Evolutionary conservation across 2,888 invertebrate species (phyloP).

Genomic region (Agonum fuliginosum): DNA sequence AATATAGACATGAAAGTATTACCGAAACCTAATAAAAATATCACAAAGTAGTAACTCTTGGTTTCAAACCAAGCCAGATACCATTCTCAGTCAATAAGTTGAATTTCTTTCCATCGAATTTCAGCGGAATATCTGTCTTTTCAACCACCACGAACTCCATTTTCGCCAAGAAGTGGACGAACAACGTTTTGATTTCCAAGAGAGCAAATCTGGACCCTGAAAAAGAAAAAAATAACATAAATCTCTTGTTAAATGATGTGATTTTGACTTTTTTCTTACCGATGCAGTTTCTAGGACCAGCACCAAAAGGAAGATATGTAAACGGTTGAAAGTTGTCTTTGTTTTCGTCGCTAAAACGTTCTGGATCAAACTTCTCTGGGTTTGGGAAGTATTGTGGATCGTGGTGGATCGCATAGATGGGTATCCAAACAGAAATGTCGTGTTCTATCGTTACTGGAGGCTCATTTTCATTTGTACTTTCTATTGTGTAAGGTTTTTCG

Average conservation of each 20-base stretch:
- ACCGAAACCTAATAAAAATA: too few relatives aligned
- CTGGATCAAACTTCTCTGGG: conserved; percentile 68
- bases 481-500: conserved; percentile 64
- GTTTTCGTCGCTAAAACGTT: conserved; percentile 65
- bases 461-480: conserved; percentile 62
- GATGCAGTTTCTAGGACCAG: conserved; percentile 54
- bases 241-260: too few relatives aligned
- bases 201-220: conserved; percentile 61
- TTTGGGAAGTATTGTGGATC: conserved; percentile 67
- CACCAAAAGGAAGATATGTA: conserved; percentile 49
- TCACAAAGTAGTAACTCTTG: too few relatives aligned
- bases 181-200: conserved; percentile 60
- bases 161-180: conserved; percentile 62
- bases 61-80: conserved; percentile 63
- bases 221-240: too few relatives aligned
- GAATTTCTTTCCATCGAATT: conserved; percentile 68
- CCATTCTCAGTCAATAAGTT: conserved; percentile 70
- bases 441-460: conserved; percentile 60
- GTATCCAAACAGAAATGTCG: conserved; percentile 63
- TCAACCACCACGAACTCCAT: conserved; percentile 60
- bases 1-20: too few relatives aligned
- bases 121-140: conserved; percentile 61
- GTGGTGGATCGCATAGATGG: conserved; percentile 66
- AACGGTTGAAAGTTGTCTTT: conserved; percentile 38
- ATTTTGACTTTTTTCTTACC: conserved; percentile 10